Conservation (phyloP, 2,797 vertebrate genomes). For the Hafferia zeledoni region DNA sequence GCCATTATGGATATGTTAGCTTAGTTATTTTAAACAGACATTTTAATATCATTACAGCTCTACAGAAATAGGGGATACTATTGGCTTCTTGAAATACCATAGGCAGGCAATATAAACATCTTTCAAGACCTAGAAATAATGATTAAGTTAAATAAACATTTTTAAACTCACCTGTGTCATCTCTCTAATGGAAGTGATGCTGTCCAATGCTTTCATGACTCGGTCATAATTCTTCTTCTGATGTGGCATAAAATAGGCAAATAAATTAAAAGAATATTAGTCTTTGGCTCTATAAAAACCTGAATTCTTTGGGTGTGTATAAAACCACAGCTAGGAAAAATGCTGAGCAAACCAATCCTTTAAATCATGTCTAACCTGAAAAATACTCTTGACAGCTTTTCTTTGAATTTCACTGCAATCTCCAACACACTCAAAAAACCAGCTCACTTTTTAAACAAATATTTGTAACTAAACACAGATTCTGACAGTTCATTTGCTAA, state of each 20-base stretch:
- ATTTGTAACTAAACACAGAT: not conserved
- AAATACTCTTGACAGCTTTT: not conserved
- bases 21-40: not conserved
- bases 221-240: slow-evolving; percentile 92
- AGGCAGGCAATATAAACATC: not conserved
- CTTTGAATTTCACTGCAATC: not conserved
- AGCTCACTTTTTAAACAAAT: not conserved
- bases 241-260: slow-evolving; percentile 30
- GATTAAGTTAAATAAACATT: not conserved
- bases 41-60: not conserved
- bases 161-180: slow-evolving; percentile 86
- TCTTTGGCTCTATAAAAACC: not conserved
- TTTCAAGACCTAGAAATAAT: not conserved
- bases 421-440: not conserved
- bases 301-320: not conserved
- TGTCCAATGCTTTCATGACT: slow-evolving; percentile 89
- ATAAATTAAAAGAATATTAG: not conserved
- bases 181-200: slow-evolving; percentile 90
- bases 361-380: not conserved
- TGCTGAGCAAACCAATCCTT: not conserved
- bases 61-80: not conserved
- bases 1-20: not conserved
- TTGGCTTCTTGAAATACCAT: not conserved
- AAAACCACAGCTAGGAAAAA: not conserved
- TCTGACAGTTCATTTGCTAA: not conserved